These are phyloP conservation scores for Piliocolobus tephrosceles DNA, from an alignment of 2,113 vertebrate species.

Conservation along the genomic window DNA sequence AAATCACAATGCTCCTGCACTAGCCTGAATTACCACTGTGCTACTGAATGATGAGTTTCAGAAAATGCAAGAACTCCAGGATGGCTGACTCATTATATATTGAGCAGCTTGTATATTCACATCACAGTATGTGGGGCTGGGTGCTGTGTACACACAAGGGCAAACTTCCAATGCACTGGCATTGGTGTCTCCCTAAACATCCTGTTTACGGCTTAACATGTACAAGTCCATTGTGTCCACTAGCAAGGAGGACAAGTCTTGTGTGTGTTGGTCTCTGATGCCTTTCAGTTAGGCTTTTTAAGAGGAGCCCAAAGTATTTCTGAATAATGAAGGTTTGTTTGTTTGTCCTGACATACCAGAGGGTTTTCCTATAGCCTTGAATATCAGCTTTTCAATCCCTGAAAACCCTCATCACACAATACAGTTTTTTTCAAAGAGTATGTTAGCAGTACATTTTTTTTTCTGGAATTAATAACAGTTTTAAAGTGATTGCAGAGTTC, in stretches of 20 bases:
- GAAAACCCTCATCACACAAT: conserved; percentile 53
- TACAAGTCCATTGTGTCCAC: not conserved
- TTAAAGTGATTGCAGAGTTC: conserved; percentile 53
- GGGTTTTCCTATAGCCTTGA: conserved; percentile 48
- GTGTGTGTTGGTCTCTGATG: not conserved
- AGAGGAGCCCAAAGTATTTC: conserved; percentile 37
- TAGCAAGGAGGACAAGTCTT: conserved; percentile 18
- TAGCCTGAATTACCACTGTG: not conserved
- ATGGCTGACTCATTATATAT: not conserved
- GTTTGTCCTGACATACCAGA: not conserved
- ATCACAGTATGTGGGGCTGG: conserved; percentile 7
- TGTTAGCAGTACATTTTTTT: conserved; percentile 43
- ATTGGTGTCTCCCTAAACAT: not conserved
- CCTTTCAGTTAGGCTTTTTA: conserved; percentile 19
- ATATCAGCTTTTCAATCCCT: conserved; percentile 57
- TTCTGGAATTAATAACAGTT: conserved; percentile 54
- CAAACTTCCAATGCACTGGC: not conserved
- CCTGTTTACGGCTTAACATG: conserved; percentile 11
- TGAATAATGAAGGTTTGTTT: conserved; percentile 30
- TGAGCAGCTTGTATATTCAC: conserved; percentile 19
- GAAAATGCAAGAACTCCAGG: not conserved
- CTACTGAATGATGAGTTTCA: conserved; percentile 26
- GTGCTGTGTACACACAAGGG: not conserved
- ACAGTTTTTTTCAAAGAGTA: conserved; percentile 18
- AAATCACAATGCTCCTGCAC: not conserved